Conservation (phyloP, 2,113 vertebrate species). For the Pongo pygmaeus region DNA sequence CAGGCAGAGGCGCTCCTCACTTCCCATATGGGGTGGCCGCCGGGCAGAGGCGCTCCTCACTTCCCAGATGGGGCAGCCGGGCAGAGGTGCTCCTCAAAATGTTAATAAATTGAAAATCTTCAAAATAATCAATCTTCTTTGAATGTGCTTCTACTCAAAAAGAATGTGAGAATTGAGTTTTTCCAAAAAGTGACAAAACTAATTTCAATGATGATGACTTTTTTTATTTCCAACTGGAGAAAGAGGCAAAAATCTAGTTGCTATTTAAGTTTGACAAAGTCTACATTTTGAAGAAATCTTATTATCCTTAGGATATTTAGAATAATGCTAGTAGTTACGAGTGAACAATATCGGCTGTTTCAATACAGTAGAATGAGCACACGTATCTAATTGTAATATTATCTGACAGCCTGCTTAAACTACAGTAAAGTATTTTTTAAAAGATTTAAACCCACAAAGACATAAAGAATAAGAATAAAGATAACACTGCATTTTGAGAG, state of each 20-base stretch:
- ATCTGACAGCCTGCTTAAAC: background rate
- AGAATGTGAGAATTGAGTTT: slow-evolving; percentile 1
- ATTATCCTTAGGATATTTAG: background rate
- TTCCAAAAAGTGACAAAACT: background rate
- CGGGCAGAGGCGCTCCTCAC: too few relatives aligned
- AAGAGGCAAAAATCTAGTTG: background rate
- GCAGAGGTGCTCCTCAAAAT: background rate
- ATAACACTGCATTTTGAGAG: background rate
- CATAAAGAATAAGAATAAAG: background rate
- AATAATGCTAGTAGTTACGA: background rate
- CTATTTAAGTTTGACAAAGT: background rate
- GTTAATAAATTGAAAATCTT: background rate
- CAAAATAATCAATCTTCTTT: background rate
- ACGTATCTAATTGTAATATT: background rate
- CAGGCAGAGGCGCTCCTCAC: too few relatives aligned
- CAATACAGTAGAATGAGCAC: background rate
- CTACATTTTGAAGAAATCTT: background rate
- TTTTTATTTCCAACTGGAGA: background rate
- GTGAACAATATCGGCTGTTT: background rate
- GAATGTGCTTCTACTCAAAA: background rate
- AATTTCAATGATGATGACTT: background rate
- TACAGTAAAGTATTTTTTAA: background rate
- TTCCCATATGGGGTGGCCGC: too few relatives aligned
- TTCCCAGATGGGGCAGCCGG: too few relatives aligned
- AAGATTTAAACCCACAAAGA: background rate